phyloP scores from a whole-genome alignment of 2,888 invertebrate species.

The Microdon myrmicae region DNA sequence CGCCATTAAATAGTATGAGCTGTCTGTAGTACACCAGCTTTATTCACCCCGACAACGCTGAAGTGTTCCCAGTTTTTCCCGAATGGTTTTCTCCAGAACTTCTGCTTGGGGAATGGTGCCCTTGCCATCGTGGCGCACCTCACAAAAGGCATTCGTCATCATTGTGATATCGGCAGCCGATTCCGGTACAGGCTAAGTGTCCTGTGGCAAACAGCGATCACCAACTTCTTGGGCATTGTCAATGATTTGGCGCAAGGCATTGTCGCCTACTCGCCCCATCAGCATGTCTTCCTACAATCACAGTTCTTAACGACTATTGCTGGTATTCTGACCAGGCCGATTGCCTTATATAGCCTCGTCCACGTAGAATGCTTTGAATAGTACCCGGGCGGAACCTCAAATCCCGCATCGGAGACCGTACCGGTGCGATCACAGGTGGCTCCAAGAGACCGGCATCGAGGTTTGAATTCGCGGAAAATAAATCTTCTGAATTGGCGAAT shows the following conservation, averaged over 20 bases:
- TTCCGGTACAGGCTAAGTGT: conserved; percentile 83
- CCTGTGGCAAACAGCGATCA: conserved; percentile 82
- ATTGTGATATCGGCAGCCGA: conserved; percentile 83
- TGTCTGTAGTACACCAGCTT: conserved; percentile 82
- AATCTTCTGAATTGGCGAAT: no score
- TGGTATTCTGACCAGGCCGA: no score
- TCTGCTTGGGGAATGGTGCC: conserved; percentile 73
- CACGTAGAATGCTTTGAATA: no score
- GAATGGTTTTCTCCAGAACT: conserved; percentile 84
- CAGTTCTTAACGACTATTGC: no score
- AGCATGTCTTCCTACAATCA: no score
- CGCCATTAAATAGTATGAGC: conserved; percentile 78
- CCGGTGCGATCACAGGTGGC: no score
- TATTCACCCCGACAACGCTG: conserved; percentile 89
- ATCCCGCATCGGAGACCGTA: no score
- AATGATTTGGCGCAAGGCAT: conserved; percentile 90
- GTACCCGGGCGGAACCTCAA: no score
- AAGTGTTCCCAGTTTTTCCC: conserved; percentile 86
- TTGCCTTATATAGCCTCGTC: no score
- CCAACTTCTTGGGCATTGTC: conserved; percentile 90
- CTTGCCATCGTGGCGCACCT: conserved; percentile 88
- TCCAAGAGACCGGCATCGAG: no score
- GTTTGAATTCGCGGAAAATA: no score
- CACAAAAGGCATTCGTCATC: conserved; percentile 91
- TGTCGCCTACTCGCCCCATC: conserved; percentile 91